Percentiles rank a stretch among this genome's conserved stretches.
Evolutionary conservation across 1,140 invertebrate genomes (phyloP).

Genomic region (Drosophila busckii): DNA sequence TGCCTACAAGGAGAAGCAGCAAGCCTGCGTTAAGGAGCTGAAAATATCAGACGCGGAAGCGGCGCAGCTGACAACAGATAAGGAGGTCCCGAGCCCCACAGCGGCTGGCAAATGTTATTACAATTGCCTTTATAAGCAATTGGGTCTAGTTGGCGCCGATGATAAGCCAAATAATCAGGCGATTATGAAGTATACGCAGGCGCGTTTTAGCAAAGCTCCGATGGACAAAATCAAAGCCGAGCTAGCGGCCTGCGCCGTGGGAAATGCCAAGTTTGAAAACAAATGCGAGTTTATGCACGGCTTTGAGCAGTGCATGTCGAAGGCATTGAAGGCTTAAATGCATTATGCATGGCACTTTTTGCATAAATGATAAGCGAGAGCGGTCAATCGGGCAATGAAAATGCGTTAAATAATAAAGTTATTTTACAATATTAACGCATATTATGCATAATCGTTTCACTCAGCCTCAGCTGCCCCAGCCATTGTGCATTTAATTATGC

Average conservation of each 20-base stretch:
- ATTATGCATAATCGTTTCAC: conserved; percentile 30
- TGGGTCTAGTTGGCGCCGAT: conserved; percentile 40
- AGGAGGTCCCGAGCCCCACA: conserved; percentile 40
- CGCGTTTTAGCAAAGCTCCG: conserved; percentile 23
- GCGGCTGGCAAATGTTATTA: conserved; percentile 51
- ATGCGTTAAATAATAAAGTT: conserved; percentile 56
- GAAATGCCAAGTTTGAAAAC: conserved; percentile 1
- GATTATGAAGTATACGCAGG: conserved; percentile 39
- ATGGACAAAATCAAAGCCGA: conserved; percentile 41
- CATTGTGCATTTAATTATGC: conserved; percentile 59
- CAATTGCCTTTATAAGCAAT: conserved; percentile 56
- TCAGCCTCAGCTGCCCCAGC: conserved; percentile 4
- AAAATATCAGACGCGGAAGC: conserved; percentile 37
- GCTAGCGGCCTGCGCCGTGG: conserved; percentile 20
- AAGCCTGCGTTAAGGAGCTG: conserved; percentile 57
- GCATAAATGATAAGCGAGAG: conserved; percentile 21
- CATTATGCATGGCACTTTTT: background rate
- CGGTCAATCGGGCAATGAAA: conserved; percentile 14
- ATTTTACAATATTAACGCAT: conserved; percentile 55
- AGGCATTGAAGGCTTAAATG: conserved; percentile 30
- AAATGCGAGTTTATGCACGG: conserved; percentile 39
- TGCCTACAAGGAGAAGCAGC: conserved; percentile 35
- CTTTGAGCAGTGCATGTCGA: conserved; percentile 44
- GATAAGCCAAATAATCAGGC: conserved; percentile 27
- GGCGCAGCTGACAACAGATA: conserved; percentile 23